These are phyloP conservation scores for Mionectes macconnelli DNA, from an alignment of 2,113 vertebrate genomes.

Conservation along the genomic window DNA sequence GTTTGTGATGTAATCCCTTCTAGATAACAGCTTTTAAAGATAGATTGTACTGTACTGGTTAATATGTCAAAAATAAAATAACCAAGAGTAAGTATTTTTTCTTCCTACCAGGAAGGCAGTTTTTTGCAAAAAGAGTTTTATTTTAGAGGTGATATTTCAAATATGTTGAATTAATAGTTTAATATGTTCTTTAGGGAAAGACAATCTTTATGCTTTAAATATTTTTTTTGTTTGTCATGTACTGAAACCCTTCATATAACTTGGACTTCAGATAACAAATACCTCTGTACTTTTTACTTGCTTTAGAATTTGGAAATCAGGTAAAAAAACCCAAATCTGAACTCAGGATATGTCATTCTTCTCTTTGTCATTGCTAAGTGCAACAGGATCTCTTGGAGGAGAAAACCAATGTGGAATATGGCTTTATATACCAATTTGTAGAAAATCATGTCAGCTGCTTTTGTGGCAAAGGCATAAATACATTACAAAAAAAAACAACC, in stretches of 20 bases:
- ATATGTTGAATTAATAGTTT: background rate
- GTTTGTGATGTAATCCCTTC: background rate
- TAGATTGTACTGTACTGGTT: background rate
- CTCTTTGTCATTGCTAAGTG: background rate
- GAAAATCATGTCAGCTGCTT: background rate
- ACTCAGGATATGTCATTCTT: background rate
- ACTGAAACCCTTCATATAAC: background rate
- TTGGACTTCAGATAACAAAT: background rate
- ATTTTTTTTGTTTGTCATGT: background rate
- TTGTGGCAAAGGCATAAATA: background rate
- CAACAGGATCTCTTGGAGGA: background rate
- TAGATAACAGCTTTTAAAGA: conserved; percentile 14
- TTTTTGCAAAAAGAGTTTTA: background rate
- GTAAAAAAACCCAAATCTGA: background rate
- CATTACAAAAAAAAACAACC: background rate
- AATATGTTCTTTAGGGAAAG: background rate
- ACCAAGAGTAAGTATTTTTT: background rate
- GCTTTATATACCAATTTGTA: background rate
- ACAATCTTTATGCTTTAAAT: background rate
- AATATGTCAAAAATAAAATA: background rate
- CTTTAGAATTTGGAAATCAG: background rate
- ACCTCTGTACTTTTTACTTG: background rate
- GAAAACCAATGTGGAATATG: background rate
- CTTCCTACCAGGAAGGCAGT: background rate
- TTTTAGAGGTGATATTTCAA: background rate